A percentile compares a stretch with the other conserved stretches of the same genome.
These are phyloP conservation scores for Numida meleagris DNA, from an alignment of 2,113 vertebrate genomes.

Conservation along the genomic window DNA sequence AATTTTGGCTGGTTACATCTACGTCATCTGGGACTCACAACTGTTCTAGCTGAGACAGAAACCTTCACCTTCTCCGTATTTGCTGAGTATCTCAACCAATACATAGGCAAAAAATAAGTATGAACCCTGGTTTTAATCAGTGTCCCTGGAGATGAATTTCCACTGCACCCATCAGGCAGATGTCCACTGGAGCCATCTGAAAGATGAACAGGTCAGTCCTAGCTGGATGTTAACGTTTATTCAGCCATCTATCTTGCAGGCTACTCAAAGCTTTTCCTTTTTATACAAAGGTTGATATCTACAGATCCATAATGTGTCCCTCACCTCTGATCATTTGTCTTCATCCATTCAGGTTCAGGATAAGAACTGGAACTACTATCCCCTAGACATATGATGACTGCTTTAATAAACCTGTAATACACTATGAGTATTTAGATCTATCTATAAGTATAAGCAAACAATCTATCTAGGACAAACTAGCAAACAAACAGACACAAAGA, in stretches of 20 bases:
- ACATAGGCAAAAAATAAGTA: not conserved
- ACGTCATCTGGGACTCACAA: not conserved
- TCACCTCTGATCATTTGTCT: not conserved
- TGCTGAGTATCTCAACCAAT: not conserved
- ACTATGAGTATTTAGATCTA: not conserved
- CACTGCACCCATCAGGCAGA: not conserved
- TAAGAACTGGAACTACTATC: not conserved
- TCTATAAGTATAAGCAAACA: not conserved
- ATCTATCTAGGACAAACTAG: not conserved
- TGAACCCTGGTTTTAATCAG: not conserved
- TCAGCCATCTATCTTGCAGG: not conserved
- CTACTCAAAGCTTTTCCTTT: accelerated
- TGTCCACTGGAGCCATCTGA: not conserved
- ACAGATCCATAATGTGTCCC: not conserved
- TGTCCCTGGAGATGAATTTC: not conserved
- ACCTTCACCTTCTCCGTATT: not conserved
- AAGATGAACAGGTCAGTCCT: not conserved
- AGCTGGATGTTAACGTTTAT: not conserved
- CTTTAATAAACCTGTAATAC: not conserved
- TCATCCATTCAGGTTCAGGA: not conserved
- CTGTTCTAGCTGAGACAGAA: not conserved
- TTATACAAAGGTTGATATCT: not conserved
- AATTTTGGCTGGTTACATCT: not conserved
- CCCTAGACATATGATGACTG: not conserved
- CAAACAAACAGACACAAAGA: not conserved